Evolutionary conservation across 2,888 invertebrate species (phyloP).

Genomic region (Alcis repandata): DNA sequence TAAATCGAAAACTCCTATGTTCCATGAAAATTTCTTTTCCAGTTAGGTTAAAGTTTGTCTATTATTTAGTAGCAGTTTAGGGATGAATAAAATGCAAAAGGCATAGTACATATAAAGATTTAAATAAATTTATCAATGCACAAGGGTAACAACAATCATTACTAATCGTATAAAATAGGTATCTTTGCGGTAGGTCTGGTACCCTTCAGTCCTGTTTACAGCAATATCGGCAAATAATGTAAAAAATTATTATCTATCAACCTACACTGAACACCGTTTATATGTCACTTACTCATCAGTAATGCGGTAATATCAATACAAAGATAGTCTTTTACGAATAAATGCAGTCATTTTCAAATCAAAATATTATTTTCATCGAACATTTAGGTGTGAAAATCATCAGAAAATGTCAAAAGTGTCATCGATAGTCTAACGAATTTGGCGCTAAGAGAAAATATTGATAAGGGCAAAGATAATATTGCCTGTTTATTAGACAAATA

Average conservation of each 20-base stretch:
- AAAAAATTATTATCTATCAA: slow-evolving; percentile 11
- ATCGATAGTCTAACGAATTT: slow-evolving; percentile 25
- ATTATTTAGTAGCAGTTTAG: too few relatives aligned
- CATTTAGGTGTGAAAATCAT: slow-evolving; percentile 19
- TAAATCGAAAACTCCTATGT: too few relatives aligned
- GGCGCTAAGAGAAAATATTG: slow-evolving; percentile 29
- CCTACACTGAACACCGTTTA: slow-evolving; percentile 17
- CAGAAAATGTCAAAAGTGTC: slow-evolving; percentile 11
- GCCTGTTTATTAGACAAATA: slow-evolving; percentile 29
- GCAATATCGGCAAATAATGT: neutral
- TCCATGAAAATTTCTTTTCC: too few relatives aligned
- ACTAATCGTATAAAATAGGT: neutral
- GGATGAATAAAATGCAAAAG: too few relatives aligned
- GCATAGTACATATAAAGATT: too few relatives aligned
- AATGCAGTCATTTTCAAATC: slow-evolving; percentile 15
- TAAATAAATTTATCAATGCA: too few relatives aligned
- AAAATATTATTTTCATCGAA: slow-evolving; percentile 7
- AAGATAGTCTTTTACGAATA: slow-evolving; percentile 13
- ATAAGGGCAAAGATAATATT: slow-evolving; percentile 20
- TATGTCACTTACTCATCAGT: slow-evolving; percentile 5
- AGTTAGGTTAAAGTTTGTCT: too few relatives aligned
- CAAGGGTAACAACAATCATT: too few relatives aligned
- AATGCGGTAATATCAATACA: slow-evolving; percentile 8
- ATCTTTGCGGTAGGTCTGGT: slow-evolving; percentile 9
- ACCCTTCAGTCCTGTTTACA: neutral